A percentile compares a stretch with the other conserved stretches of the same genome.
phyloP scores from a whole-genome alignment of 2,113 vertebrate species.

The Antigone vipio region DNA sequence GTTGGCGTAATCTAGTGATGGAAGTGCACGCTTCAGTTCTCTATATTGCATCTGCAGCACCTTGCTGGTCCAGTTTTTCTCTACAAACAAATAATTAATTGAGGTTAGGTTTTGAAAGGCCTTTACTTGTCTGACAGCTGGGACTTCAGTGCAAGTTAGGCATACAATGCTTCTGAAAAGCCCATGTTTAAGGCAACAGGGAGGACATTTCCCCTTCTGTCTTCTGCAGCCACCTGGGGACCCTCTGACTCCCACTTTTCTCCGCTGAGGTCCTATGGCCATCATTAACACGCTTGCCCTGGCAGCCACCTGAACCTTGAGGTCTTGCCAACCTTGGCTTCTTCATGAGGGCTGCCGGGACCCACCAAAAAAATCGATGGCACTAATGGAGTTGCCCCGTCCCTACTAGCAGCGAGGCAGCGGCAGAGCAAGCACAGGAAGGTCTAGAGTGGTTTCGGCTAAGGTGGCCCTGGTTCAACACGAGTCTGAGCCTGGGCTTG shows the following conservation, averaged over 20 bases:
- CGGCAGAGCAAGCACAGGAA: neutral
- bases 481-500: neutral
- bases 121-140: neutral
- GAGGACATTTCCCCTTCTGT: neutral
- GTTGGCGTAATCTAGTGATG: neutral
- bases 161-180: neutral
- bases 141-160: fast-evolving
- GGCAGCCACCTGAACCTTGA: neutral
- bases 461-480: neutral
- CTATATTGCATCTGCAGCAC: neutral
- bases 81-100: neutral
- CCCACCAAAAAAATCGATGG: neutral
- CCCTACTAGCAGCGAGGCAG: neutral
- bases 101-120: neutral
- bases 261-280: neutral
- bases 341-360: neutral
- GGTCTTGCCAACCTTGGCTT: neutral
- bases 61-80: neutral
- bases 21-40: neutral
- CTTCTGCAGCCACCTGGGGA: neutral
- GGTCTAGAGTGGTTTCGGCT: neutral
- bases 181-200: neutral
- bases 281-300: too few relatives aligned
- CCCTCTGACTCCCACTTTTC: neutral
- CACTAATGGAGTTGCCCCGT: neutral